Evolutionary conservation across 2,888 invertebrate species (phyloP), one percentile per base, ranked within the genome.

Genomic region (Cerastis leucographa): DNA sequence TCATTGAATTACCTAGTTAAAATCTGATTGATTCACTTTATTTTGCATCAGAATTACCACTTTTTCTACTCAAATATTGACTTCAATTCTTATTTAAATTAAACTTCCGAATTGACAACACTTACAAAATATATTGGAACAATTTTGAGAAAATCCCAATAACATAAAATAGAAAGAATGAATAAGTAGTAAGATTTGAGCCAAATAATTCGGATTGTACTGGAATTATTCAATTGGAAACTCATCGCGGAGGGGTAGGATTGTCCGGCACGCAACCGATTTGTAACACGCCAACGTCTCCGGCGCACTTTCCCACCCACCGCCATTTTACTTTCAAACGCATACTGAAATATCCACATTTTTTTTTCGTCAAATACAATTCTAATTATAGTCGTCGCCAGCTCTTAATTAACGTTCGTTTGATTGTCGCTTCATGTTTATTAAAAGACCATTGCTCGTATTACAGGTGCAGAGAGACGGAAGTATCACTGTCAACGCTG

Each of bases 281-380:
- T 86, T 88, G 85, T 89, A 89, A 88, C 93, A 94, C 92, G 93
- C 93, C 90, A 93, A 84, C 90, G 81, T 88, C 87, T 85, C 85
- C 84, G 85, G 85, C 90, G 89, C 92, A 95, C 96, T 96, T 96
- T 96, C 96, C 95, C 95, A 94, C 89, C 88, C 85, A 91, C 87
- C 86, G 89, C 87, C 94, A 94, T 96, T 96, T 96, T 96, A 96
- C 96, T 96, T 96, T 96, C 96, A 93, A 95, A 95, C 95, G 96
- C 96, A 94, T 91, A 93, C 92, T 93, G 88, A 91, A 92, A 92
- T 89, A 92, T 91, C 88, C 87, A 91, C 89, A 85, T 91, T 91
- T 93, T 80, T n/a, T 80, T 93, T 92, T 91, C 73, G 74, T 82
- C 76, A 80, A 87, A 85, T 85, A 82, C 73, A 79, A 76, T 83